Conservation (phyloP, 2,113 vertebrate genomes). For the Columba janthina region DNA sequence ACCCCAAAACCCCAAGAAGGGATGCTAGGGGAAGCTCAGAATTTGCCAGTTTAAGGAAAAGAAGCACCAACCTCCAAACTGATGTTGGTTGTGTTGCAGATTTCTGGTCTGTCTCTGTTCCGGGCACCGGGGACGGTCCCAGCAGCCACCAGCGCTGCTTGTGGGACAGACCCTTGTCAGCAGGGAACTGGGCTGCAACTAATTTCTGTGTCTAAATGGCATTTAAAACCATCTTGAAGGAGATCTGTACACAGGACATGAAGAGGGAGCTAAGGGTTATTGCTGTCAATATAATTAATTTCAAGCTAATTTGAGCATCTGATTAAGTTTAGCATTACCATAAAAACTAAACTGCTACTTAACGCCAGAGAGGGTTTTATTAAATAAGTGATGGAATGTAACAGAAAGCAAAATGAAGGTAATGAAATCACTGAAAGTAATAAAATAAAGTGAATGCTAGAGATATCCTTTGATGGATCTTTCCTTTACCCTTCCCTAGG, state of each 20-base stretch:
- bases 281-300: slow-evolving; percentile 57
- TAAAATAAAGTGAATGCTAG: slow-evolving; percentile 23
- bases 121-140: not conserved
- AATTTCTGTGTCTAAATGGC: not conserved
- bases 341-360: slow-evolving; percentile 48
- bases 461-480: slow-evolving; percentile 28
- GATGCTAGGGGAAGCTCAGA: not conserved
- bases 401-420: slow-evolving; percentile 44
- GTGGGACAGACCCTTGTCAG: rapidly evolving
- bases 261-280: slow-evolving; percentile 7
- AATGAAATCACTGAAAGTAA: slow-evolving; percentile 41
- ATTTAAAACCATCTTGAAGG: not conserved
- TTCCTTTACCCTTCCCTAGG: not conserved
- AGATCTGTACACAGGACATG: not conserved
- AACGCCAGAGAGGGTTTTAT: slow-evolving; percentile 30
- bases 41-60: not conserved
- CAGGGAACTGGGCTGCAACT: not conserved
- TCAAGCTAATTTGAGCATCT: slow-evolving; percentile 62
- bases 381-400: slow-evolving; percentile 44
- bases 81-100: rapidly evolving
- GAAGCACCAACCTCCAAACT: not conserved
- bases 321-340: slow-evolving; percentile 59
- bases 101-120: too few relatives aligned
- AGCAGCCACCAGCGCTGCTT: not conserved
- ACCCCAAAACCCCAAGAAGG: not conserved